Percentiles rank a stretch among this genome's conserved stretches.
Evolutionary conservation across 2,113 vertebrate genomes (phyloP).

Genomic region (Cyphomyrus plagiostoma): DNA sequence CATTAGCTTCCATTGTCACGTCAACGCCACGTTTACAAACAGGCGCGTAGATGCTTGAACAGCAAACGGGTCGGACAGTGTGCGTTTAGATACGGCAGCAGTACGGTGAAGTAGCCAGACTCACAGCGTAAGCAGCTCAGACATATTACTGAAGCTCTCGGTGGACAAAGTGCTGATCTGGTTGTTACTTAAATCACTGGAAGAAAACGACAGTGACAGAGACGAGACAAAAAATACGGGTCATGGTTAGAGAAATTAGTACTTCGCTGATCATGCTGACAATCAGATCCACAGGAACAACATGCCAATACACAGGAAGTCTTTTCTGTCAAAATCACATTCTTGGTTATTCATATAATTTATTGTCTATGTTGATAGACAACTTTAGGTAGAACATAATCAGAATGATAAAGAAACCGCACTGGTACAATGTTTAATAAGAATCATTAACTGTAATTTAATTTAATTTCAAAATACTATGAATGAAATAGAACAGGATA

Average conservation of each 20-base stretch:
- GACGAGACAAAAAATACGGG: slow-evolving; percentile 31
- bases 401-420: not conserved
- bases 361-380: not conserved
- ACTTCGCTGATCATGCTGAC: slow-evolving; percentile 4
- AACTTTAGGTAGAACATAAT: no score
- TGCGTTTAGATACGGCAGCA: not conserved
- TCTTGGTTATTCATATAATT: not conserved
- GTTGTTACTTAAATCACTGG: slow-evolving; percentile 99
- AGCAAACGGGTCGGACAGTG: not conserved
- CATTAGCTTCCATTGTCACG: not conserved
- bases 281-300: not conserved
- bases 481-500: not conserved
- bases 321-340: not conserved
- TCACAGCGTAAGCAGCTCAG: slow-evolving; percentile 97
- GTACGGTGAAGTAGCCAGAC: slow-evolving; percentile 52
- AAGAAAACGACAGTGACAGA: slow-evolving; percentile 60
- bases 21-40: not conserved
- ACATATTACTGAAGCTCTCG: slow-evolving; percentile 99
- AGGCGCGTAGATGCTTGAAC: not conserved
- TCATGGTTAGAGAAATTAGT: slow-evolving; percentile 17
- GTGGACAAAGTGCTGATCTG: slow-evolving; percentile 98
- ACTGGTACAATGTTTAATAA: not conserved
- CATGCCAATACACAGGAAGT: not conserved
- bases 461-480: not conserved
- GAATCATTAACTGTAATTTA: not conserved